Evolutionary conservation across 2,113 vertebrate species (phyloP).

Genomic region (Chiloscyllium plagiosum): DNA sequence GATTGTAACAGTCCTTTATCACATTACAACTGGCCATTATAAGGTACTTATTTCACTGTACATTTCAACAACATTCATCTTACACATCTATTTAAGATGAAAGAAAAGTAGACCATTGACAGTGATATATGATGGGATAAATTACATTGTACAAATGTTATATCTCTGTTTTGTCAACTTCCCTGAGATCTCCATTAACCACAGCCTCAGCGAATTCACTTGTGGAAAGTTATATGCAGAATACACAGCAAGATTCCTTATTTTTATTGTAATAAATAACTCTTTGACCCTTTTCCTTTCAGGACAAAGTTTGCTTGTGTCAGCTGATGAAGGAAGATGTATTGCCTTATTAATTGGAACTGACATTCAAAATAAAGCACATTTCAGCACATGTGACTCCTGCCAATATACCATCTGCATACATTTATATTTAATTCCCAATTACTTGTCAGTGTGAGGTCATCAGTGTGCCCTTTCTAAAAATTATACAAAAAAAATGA

Average conservation of each 20-base stretch:
- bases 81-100: conserved; percentile 7
- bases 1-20: conserved; percentile 23
- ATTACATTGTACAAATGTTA: conserved; percentile 25
- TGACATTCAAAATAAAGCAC: conserved; percentile 25
- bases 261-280: conserved; percentile 26
- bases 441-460: conserved; percentile 16
- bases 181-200: neutral
- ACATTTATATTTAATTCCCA: neutral
- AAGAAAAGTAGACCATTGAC: neutral
- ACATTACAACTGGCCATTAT: neutral
- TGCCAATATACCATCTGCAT: conserved; percentile 24
- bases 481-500: neutral
- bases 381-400: neutral
- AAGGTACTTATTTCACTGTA: neutral
- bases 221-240: conserved; percentile 23
- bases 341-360: conserved; percentile 22
- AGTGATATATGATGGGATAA: conserved; percentile 6
- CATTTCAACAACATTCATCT: conserved; percentile 14
- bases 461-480: neutral
- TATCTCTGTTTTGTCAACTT: neutral
- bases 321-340: neutral
- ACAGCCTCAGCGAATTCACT: neutral
- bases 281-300: neutral
- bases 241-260: neutral
- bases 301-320: conserved; percentile 6